These are phyloP conservation scores for Lepidiolamprologus cunningtoni DNA, from an alignment of 2,113 vertebrate genomes.

Conservation along the genomic window DNA sequence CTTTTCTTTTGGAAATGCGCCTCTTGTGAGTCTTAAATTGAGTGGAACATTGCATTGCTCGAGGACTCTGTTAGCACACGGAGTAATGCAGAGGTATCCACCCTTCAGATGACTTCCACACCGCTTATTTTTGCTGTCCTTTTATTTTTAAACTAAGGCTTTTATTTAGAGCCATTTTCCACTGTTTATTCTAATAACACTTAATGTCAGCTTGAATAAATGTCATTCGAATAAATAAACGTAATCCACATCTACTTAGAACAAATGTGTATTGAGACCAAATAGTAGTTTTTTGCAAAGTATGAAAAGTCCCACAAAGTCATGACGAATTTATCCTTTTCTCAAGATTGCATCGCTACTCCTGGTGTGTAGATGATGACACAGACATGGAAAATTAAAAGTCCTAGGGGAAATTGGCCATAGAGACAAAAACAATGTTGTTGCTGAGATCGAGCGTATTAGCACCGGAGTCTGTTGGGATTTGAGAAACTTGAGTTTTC, in stretches of 20 bases:
- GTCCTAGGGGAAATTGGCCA: not conserved
- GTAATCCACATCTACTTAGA: not conserved
- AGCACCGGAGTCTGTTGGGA: not conserved
- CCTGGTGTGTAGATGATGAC: not conserved
- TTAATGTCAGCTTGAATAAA: not conserved
- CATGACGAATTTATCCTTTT: not conserved
- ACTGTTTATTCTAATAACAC: not conserved
- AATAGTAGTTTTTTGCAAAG: not conserved
- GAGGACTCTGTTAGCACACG: not conserved
- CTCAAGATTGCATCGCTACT: not conserved
- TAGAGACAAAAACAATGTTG: not conserved
- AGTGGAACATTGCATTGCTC: not conserved
- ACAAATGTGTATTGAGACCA: not conserved
- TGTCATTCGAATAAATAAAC: not conserved
- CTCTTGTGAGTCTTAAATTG: not conserved
- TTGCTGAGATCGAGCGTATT: not conserved
- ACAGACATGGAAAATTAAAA: not conserved
- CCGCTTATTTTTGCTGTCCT: not conserved
- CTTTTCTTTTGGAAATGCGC: not conserved
- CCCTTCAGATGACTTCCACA: not conserved
- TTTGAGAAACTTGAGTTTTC: not conserved
- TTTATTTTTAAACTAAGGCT: not conserved
- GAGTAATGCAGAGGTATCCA: not conserved
- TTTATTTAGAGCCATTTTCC: fast-evolving
- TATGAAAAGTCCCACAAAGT: not conserved